Evolutionary conservation across 2,113 vertebrate genomes (phyloP), one percentile per base, ranked within the genome.

Genomic region (Leptobrachium leishanense): DNA sequence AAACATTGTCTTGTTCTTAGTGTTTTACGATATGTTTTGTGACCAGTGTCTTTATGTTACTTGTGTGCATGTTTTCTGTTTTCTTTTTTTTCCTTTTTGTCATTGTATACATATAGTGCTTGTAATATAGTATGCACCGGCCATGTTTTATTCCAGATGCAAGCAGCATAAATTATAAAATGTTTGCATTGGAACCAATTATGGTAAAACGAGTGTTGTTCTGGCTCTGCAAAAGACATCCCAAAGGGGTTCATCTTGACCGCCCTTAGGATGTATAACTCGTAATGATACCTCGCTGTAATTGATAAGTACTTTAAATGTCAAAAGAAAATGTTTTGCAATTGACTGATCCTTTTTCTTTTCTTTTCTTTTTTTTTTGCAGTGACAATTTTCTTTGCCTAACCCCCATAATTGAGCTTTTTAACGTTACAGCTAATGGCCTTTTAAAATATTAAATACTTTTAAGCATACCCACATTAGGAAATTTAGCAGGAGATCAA

Each of bases 401-500:
- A n/a, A 20, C 43, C 82, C 59, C 46, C 79, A 81, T 83, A 83
- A 72, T 46, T 53, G 74, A 74, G 83, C 85, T 84, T 87, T 85
- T 87, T 86, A 85, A 85, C 81, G 81, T 85, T 84, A 77, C 77
- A 75, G 84, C 84, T 90, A 89, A 89, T 87, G 87, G 86, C 85
- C 85, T 85, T 88, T 59, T 88, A 85, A 87, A 88, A 86, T 88
- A 88, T 88, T 84, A 85, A 88, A 86, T 83, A 85, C 84, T 88
- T 84, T 84, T 85, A 83, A 84, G 82, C 85, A 84, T 85, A 87
- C 82, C 82, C 82, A 83, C 85, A 83, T 88, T 79, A 81, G 74
- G 78, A 84, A 74, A 69, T 66, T 79, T 82, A 86, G 31, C 44
- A 10, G 64, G 3, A 50, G 46, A 76, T 76, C 31, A 67, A 85